These are phyloP conservation scores for Silvanus unidentatus DNA, from an alignment of 2,888 invertebrate species.

Conservation along the genomic window DNA sequence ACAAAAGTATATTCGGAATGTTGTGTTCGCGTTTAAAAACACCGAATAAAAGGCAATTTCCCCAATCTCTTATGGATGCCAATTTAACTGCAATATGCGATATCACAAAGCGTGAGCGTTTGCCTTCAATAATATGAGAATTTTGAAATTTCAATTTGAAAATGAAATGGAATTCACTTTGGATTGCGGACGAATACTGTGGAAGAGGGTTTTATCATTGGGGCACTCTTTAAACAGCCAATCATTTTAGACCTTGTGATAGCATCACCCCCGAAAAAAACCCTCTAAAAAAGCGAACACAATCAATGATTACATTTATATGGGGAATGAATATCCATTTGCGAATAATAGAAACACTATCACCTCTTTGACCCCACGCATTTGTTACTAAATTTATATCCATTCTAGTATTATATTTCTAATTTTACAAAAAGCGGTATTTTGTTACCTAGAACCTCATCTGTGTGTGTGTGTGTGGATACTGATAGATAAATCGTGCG, in stretches of 20 bases:
- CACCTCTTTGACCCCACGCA: conserved; percentile 30
- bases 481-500: no score
- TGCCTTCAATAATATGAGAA: conserved; percentile 33
- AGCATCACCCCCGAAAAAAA: conserved; percentile 27
- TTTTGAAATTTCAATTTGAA: conserved; percentile 41
- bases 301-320: conserved; percentile 31
- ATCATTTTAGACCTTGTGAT: conserved; percentile 36
- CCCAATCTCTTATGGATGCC: conserved; percentile 15
- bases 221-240: conserved; percentile 31
- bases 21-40: no score
- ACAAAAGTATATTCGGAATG: no score
- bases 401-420: conserved; percentile 21
- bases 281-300: conserved; percentile 28
- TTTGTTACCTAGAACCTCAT: no score
- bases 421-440: conserved; percentile 2
- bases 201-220: conserved; percentile 29
- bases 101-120: conserved; percentile 32
- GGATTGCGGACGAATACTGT: conserved; percentile 25
- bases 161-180: conserved; percentile 38
- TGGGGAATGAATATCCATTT: conserved; percentile 38
- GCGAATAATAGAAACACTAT: conserved; percentile 30
- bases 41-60: conserved; percentile 19
- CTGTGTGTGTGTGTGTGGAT: no score
- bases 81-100: conserved; percentile 25
- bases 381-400: conserved; percentile 26